phyloP scores from a whole-genome alignment of 2,888 invertebrate genomes.

The Trissolcus brochymenae region DNA sequence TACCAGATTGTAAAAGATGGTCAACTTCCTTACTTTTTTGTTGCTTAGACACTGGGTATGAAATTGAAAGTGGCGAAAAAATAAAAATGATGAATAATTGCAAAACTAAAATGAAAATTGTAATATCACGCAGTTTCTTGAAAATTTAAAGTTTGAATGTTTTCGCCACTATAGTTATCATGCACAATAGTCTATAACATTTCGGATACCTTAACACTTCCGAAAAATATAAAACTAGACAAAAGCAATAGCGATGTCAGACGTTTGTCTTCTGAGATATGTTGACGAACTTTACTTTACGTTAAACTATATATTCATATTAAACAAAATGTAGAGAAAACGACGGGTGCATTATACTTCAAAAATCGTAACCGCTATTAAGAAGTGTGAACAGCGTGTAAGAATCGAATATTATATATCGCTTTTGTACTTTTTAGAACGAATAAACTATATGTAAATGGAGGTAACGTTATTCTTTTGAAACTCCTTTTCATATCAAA shows the following conservation, averaged over 20 bases:
- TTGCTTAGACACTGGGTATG: not conserved
- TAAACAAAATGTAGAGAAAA: constrained; percentile 22
- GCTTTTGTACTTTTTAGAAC: constrained; percentile 76
- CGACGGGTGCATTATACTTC: constrained; percentile 34
- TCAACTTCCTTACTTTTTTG: not conserved
- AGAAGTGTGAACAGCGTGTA: constrained; percentile 67
- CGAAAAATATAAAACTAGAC: no score
- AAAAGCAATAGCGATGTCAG: no score
- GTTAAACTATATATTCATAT: constrained; percentile 2
- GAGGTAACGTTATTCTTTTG: constrained; percentile 55
- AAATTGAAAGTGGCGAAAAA: not conserved
- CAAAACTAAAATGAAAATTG: no score
- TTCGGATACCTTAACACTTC: no score
- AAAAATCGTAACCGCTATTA: constrained; percentile 64
- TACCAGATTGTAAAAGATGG: no score
- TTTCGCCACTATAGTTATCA: no score
- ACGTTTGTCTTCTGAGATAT: not conserved
- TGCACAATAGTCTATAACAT: no score
- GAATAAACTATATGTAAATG: constrained; percentile 69
- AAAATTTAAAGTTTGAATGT: no score
- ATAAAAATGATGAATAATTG: no score
- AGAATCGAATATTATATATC: constrained; percentile 75
- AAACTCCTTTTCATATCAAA: no score
- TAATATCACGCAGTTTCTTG: no score
- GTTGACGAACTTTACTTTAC: constrained; percentile 3